Evolutionary conservation across 2,888 invertebrate species (phyloP).

Genomic region (Lasioglossum malachurum): DNA sequence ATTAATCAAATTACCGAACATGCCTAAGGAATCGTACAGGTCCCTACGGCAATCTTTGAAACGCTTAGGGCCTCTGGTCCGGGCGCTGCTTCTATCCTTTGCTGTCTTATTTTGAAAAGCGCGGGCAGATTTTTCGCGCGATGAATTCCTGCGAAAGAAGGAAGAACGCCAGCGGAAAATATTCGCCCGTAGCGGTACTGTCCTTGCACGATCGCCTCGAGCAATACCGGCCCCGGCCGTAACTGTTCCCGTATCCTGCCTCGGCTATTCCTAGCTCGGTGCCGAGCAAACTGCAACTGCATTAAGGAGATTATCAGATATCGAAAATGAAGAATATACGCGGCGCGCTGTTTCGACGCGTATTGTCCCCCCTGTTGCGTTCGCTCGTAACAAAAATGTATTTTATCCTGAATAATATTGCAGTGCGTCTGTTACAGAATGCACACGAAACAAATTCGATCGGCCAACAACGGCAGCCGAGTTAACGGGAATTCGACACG

Average conservation of each 20-base stretch:
- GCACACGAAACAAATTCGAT: not conserved
- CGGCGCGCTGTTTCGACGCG: slow-evolving; percentile 1
- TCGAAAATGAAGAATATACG: slow-evolving; percentile 35
- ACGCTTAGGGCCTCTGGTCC: no score
- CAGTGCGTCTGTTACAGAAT: not conserved
- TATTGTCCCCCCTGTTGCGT: slow-evolving; percentile 15
- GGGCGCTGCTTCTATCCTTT: not conserved
- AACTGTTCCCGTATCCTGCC: slow-evolving; percentile 78
- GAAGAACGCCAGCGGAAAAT: slow-evolving; percentile 67
- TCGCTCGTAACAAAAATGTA: not conserved
- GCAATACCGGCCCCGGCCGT: slow-evolving; percentile 71
- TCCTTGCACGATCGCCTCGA: slow-evolving; percentile 79
- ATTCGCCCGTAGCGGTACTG: slow-evolving; percentile 78
- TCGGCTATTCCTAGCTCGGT: slow-evolving; percentile 71
- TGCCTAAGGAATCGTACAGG: not conserved
- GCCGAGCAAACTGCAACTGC: slow-evolving; percentile 55
- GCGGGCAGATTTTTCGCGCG: slow-evolving; percentile 55
- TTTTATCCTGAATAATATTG: slow-evolving; percentile 17
- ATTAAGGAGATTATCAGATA: slow-evolving; percentile 54
- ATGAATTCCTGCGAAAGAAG: slow-evolving; percentile 58
- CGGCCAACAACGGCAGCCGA: not conserved
- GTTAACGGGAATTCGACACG: not conserved
- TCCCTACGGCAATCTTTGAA: not conserved
- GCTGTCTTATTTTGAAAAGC: slow-evolving; percentile 44
- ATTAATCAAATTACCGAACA: not conserved